Evolutionary conservation across 2,113 vertebrate genomes (phyloP).

Genomic region (Halcyon senegalensis): DNA sequence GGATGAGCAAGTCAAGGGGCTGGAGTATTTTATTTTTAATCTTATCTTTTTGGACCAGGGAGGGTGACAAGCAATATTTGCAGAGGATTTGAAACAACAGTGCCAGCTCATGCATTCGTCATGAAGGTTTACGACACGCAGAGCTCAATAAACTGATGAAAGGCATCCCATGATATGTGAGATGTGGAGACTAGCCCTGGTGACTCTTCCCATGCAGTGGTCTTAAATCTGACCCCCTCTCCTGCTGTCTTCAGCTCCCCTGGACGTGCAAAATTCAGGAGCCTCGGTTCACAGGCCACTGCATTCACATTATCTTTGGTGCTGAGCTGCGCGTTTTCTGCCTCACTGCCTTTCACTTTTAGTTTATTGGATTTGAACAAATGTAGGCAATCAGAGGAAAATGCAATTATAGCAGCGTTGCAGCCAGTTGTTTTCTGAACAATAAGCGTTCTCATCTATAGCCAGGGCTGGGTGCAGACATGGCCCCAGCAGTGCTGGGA

Average conservation of each 20-base stretch:
- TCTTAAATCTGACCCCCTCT: neutral
- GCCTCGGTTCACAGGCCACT: neutral
- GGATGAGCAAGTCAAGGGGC: neutral
- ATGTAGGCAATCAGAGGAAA: slow-evolving; percentile 44
- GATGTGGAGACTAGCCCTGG: neutral
- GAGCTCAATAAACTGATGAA: neutral
- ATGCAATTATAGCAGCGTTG: slow-evolving; percentile 6
- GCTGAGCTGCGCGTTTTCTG: slow-evolving; percentile 18
- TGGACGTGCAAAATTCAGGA: neutral
- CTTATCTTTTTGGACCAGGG: neutral
- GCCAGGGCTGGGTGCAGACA: neutral
- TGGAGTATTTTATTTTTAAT: neutral
- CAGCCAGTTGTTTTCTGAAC: neutral
- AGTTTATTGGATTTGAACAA: slow-evolving; percentile 52
- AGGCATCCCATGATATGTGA: neutral
- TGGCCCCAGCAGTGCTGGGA: neutral
- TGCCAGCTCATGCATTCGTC: neutral
- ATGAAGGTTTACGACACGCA: neutral
- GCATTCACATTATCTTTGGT: slow-evolving; percentile 10
- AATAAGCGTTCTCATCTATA: neutral
- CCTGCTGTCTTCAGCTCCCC: neutral
- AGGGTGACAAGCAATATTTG: neutral
- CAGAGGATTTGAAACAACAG: neutral
- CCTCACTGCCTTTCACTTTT: slow-evolving; percentile 13
- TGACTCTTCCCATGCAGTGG: neutral